Conservation (phyloP, 2,797 vertebrate species). For the Heterohyrax brucei region DNA sequence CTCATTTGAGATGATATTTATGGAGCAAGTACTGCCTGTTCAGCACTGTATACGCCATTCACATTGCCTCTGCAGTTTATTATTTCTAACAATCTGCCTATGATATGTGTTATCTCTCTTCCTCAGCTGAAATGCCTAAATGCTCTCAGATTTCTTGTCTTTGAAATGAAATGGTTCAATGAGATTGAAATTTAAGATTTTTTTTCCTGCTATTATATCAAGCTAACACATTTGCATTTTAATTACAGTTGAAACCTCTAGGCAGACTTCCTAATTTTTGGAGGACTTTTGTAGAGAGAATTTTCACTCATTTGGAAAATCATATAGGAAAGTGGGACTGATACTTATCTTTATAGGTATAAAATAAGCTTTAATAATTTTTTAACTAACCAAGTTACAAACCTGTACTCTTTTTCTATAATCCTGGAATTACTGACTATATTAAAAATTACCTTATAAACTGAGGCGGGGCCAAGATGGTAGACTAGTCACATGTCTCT, state of each 20-base stretch:
- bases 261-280: neutral
- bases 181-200: constrained; percentile 35
- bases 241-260: neutral
- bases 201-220: constrained; percentile 5
- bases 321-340: neutral
- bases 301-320: neutral
- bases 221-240: constrained; percentile 60
- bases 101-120: neutral
- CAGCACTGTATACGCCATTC: rapidly evolving
- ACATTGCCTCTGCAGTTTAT: neutral
- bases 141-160: constrained; percentile 7
- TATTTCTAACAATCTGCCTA: neutral
- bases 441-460: constrained; percentile 34
- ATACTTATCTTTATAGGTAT: neutral
- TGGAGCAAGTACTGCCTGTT: rapidly evolving
- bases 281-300: neutral
- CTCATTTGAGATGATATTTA: neutral
- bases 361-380: neutral
- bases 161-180: constrained; percentile 5
- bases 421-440: neutral
- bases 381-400: neutral
- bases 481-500: too few species aligned
- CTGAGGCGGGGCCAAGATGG: too few species aligned
- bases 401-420: neutral
- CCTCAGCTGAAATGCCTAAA: neutral